Percentiles rank a stretch among this genome's conserved stretches.
Evolutionary conservation across 2,888 invertebrate species (phyloP).

Genomic region (Petrolisthes cinctipes): DNA sequence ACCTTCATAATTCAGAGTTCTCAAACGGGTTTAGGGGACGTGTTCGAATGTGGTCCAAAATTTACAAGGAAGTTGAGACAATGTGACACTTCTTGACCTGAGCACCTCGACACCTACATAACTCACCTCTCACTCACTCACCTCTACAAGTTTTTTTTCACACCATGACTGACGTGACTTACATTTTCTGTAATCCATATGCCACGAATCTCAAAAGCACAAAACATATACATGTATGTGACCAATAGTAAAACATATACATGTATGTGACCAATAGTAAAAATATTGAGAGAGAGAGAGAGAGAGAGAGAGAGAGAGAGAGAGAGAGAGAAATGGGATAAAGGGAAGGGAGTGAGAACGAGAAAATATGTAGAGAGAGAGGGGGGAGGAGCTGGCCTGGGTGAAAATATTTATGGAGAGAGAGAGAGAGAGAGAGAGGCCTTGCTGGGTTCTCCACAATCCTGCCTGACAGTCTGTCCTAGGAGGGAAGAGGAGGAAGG

Average conservation of each 20-base stretch:
- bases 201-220: not conserved
- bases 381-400: not conserved
- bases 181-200: no score
- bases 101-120: no score
- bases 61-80: no score
- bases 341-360: not conserved
- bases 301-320: conserved; percentile 12
- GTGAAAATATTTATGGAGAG: not conserved
- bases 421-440: not conserved
- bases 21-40: no score
- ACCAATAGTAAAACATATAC: not conserved
- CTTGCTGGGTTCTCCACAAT: not conserved
- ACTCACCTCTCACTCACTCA: no score
- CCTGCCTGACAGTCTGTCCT: conserved; percentile 15
- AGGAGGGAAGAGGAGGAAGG: conserved; percentile 19
- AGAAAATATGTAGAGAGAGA: not conserved
- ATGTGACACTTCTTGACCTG: no score
- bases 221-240: not conserved
- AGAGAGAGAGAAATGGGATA: not conserved
- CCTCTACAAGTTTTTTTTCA: no score
- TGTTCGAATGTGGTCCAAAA: no score
- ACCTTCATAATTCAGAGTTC: no score
- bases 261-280: not conserved
- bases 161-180: no score
- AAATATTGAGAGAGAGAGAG: not conserved